Evolutionary conservation across 2,113 vertebrate species (phyloP).

Genomic region (Nipponia nippon): DNA sequence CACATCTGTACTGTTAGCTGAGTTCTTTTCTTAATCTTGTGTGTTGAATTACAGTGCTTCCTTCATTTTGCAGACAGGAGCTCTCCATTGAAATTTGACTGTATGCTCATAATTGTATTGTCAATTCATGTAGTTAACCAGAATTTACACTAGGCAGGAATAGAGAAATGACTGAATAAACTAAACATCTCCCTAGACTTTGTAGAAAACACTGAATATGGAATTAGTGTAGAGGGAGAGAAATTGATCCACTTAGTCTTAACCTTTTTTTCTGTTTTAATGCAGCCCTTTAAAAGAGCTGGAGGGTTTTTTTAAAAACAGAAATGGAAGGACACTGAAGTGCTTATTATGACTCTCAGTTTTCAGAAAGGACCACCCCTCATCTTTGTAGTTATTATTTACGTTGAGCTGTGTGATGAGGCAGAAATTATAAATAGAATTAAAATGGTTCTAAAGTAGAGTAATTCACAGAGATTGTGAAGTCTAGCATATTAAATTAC

Average conservation of each 20-base stretch:
- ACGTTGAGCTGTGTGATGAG: slow-evolving; percentile 38
- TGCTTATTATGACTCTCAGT: neutral
- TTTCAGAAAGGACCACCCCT: slow-evolving; percentile 46
- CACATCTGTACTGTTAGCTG: neutral
- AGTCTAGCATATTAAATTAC: slow-evolving; percentile 58
- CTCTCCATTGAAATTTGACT: neutral
- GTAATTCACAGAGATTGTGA: slow-evolving; percentile 33
- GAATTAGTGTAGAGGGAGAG: slow-evolving; percentile 3
- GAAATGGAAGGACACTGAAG: neutral
- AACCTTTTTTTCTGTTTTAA: neutral
- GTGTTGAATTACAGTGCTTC: slow-evolving; percentile 29
- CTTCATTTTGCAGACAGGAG: slow-evolving; percentile 4
- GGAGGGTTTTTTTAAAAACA: neutral
- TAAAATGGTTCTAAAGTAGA: slow-evolving; percentile 52
- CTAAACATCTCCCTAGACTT: neutral
- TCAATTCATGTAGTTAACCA: slow-evolving; percentile 17
- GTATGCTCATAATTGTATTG: slow-evolving; percentile 33
- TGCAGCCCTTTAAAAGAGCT: neutral
- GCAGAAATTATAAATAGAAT: slow-evolving; percentile 68
- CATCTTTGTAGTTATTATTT: slow-evolving; percentile 38
- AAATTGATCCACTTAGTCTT: slow-evolving; percentile 29
- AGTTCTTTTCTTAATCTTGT: slow-evolving; percentile 38
- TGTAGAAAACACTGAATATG: slow-evolving; percentile 15
- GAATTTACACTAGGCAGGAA: slow-evolving; percentile 20
- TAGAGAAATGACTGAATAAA: slow-evolving; percentile 34